Evolutionary conservation across 2,797 vertebrate genomes (phyloP), one percentile per base, ranked within the genome.

Genomic region (Paratrypauchen microcephalus): DNA sequence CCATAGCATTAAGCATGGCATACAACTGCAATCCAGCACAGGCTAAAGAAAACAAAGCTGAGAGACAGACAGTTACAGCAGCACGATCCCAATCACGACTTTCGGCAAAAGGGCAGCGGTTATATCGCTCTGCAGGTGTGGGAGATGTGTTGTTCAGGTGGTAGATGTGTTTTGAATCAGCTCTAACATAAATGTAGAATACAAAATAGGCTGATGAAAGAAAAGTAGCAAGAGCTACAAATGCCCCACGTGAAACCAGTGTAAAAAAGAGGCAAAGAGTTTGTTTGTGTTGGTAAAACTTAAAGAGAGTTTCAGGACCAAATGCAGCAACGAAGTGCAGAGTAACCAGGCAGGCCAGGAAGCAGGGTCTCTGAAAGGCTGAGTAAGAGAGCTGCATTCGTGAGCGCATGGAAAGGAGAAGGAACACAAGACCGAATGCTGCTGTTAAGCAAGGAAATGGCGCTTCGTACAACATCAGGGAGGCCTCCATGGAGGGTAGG

Each of bases 391-490:
- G 89, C 84, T 94, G 92, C 91, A 93, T 90, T 36, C 92, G 90
- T 5, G 94, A 92, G 59, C 93, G 94, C 91, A 94, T 93, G 68
- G 94, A 95, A n/a, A 97, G 92, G 39, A 97, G 92, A 32, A 96
- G 89, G 83, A 96, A 95, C 70, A 95, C 93, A 62, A 95, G 83
- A 5, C 94, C 95, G 41, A 97, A 93, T 6, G 95, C 94, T 0
- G 95, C 92, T 0, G 95, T 96, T 80, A 97, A 86, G 83, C 96
- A 96, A 5, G 96, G 96, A 73, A 95, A 95, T 0, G 95, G 94
- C 7, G 96, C 91, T 81, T 97, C 96, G 0, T 94, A 95, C 59
- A 97, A 92, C 74, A 96, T 87, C 66, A 95, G 80, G 0, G 87
- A 87, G 16, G 94, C 92, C 62, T 94, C 94, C 0, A 90, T 74